Evolutionary conservation across 2,113 vertebrate species (phyloP), one percentile per base, ranked within the genome.

Genomic region (Clinocottus analis): DNA sequence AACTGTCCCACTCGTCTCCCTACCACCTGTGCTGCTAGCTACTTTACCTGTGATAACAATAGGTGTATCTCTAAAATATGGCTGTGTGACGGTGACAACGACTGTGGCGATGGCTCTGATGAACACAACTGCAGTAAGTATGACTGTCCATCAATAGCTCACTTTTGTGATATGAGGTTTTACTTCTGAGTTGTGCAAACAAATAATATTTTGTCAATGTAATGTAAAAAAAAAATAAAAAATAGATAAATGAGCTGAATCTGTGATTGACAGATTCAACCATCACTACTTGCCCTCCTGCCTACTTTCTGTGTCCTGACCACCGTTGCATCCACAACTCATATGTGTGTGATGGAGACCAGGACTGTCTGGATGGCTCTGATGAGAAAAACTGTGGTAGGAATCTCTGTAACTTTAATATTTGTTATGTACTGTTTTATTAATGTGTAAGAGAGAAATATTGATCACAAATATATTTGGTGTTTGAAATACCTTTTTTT

Each of bases 311-410:
- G 72, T 94, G 93, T 66, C 93, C 93, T 0, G 87, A 93, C 83
- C 93, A 94, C 71, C 92, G 92, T 77, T 94, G 92, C 56, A 92
- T 94, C 66, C 6, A 47, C 69, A 83, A 7, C 74, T 85, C 13
- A 9, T 90, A 82, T 0, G 84, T 94, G 27, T 94, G 93, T 43
- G 92, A 94, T 65, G 93, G 93, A 83, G 91, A 94, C 77, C 92
- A 93, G 82, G 93, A 94, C 80, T 94, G 93, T 55, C 78, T 91
- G 31, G 93, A 94, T 79, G 93, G 91, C 25, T 91, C 92, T 43
- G 93, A 94, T 85, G 93, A 94, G 79, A 85, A 92, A 72, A 59
- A 91, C 56, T 94, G 93, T n/a, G 93, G 93, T 94, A 64, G 8
- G 80, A 68, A 49, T 75, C 19, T 25, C 4, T 31, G 4, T 19